Percentiles rank a stretch among this genome's conserved stretches.
phyloP scores from a whole-genome alignment of 2,113 vertebrate species.

The Alces alces region DNA sequence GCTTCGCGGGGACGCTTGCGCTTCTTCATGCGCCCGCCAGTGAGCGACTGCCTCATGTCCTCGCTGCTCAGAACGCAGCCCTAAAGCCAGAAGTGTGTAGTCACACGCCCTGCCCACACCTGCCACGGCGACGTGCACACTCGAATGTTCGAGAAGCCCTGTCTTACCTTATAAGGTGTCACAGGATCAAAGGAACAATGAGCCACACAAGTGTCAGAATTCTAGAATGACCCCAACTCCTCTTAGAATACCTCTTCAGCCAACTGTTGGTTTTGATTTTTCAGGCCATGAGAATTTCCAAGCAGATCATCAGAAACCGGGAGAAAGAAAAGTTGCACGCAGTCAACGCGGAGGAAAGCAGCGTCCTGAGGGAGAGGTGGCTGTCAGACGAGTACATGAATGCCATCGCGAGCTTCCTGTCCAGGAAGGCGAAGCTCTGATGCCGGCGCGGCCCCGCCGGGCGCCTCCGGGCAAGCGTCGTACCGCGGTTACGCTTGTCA shows the following conservation, averaged over 20 bases:
- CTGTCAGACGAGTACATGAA: constrained; percentile 86
- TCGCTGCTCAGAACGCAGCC: background rate
- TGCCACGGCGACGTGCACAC: background rate
- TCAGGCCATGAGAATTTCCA: constrained; percentile 88
- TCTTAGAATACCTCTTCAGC: background rate
- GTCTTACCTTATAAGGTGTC: background rate
- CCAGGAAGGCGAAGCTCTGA: constrained; percentile 87
- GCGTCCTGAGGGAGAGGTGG: constrained; percentile 83
- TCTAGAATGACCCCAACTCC: background rate
- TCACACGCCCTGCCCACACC: too few species aligned
- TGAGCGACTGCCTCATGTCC: background rate
- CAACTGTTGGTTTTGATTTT: background rate
- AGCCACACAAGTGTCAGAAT: background rate
- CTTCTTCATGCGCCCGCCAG: background rate
- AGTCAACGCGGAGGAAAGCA: constrained; percentile 86
- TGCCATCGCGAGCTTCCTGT: constrained; percentile 88
- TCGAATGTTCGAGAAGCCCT: background rate
- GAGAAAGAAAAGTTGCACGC: constrained; percentile 87
- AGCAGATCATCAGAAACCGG: constrained; percentile 84
- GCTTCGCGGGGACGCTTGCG: background rate
- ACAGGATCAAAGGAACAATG: background rate
- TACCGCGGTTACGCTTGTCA: background rate
- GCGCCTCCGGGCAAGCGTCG: background rate
- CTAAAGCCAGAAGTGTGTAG: background rate
- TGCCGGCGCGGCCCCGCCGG: rapidly evolving